Conservation (phyloP, 1,140 invertebrate species). For the Babylonia areolata region DNA sequence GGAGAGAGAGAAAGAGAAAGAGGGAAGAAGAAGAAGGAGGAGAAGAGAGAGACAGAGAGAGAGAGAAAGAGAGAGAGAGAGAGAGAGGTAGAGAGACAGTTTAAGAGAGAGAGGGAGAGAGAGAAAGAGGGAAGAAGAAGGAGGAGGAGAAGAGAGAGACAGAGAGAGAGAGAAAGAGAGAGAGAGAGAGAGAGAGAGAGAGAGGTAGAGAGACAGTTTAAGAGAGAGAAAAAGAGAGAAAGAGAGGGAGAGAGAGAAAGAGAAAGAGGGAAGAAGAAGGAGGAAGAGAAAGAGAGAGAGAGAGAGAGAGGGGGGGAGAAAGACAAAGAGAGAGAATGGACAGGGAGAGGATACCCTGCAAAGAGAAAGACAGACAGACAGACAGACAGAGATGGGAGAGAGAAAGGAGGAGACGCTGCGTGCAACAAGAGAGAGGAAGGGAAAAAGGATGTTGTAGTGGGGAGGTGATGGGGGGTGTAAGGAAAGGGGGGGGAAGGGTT, state of each 20-base stretch:
- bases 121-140: not conserved
- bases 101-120: not conserved
- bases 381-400: no score
- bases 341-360: not conserved
- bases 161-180: slow-evolving; percentile 31
- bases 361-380: no score
- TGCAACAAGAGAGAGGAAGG: no score
- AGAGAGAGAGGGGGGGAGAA: not conserved
- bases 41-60: not conserved
- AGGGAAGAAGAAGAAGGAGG: not conserved
- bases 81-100: no score
- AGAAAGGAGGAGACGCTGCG: no score
- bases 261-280: slow-evolving; percentile 2
- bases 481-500: no score
- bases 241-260: slow-evolving; percentile 4
- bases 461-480: no score
- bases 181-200: slow-evolving; percentile 19
- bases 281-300: slow-evolving; percentile 11
- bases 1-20: slow-evolving; percentile 10
- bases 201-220: no score
- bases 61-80: no score
- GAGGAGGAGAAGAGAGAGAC: not conserved
- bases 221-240: not conserved
- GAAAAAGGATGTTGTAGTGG: no score
- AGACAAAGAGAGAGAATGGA: not conserved